Evolutionary conservation across 2,888 invertebrate species (phyloP), one percentile per base, ranked within the genome.

Genomic region (Agrochola lota): DNA sequence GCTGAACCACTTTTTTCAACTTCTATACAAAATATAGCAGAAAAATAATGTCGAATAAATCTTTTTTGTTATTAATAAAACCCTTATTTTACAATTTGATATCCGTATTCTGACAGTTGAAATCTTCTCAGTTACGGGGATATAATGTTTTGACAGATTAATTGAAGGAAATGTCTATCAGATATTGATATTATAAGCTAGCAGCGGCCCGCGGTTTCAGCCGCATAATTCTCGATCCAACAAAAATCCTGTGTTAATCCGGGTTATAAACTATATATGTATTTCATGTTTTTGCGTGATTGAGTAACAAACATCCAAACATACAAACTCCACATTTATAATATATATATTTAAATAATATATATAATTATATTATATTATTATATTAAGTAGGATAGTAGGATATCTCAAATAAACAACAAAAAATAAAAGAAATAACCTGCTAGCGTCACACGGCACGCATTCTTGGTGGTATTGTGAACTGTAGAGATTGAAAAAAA

Each of bases 401-500:
- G 55, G 17, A 35, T 40, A 67, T 57, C 7, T 62, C 30, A 70
- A 78, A 70, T 40, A 15, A 55, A 77, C 46, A 80, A 70, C 57
- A 74, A 81, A 75, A 60, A 66, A 78, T 43, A 74, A 77, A 75
- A 72, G 0, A 74, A 68, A 73, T 84, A 86, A 89, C 90, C 90
- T 90, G 85, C 63, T 72, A 49, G 71, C 40, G 1, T 83, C 68
- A 81, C 80, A 77, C 67, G 77, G 62, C 52, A 73, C 70, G 84
- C 90, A 90, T 15, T 72, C 76, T 17, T 76, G 86, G 69, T 88
- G 88, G 64, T 78, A 88, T 66, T 72, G 73, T 59, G 88, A 88
- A 71, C 88, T 88, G 89, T 74, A 71, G 78, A 73, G 43, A 77
- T 77, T 66, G 35, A 84, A 75, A 78, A 15, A 69, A 49, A 40